Percentiles rank a stretch among this genome's conserved stretches.
phyloP scores from a whole-genome alignment of 2,888 invertebrate species.

The Schrankia costaestrigalis region DNA sequence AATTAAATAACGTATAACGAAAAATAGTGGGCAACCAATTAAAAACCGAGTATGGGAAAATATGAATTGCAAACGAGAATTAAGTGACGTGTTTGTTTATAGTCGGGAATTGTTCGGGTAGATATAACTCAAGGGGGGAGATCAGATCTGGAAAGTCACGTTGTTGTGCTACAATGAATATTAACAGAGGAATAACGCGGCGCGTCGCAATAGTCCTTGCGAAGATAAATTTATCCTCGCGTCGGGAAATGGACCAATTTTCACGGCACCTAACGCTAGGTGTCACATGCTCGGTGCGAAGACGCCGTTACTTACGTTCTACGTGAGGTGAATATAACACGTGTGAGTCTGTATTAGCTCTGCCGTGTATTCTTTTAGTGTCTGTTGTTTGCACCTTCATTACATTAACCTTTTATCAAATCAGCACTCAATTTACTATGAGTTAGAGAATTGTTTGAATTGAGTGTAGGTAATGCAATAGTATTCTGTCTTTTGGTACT shows the following conservation, averaged over 20 bases:
- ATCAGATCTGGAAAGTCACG: constrained; percentile 26
- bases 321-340: constrained; percentile 67
- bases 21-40: constrained; percentile 23
- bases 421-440: constrained; percentile 24
- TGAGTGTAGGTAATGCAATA: constrained; percentile 1
- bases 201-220: constrained; percentile 56
- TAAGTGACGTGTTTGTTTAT: constrained; percentile 27
- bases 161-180: constrained; percentile 72
- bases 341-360: constrained; percentile 60
- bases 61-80: constrained; percentile 31
- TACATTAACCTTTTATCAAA: constrained; percentile 38
- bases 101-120: constrained; percentile 11
- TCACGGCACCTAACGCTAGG: constrained; percentile 75
- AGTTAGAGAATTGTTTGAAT: no score
- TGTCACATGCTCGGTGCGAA: constrained; percentile 64
- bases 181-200: constrained; percentile 72
- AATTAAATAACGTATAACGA: constrained; percentile 51
- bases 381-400: constrained; percentile 48
- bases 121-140: constrained; percentile 26
- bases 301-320: constrained; percentile 66
- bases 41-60: constrained; percentile 12
- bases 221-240: constrained; percentile 77
- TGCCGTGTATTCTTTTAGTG: constrained; percentile 48
- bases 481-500: neutral
- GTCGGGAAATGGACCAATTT: constrained; percentile 63